These are phyloP conservation scores for Limnephilus auricula DNA, from an alignment of 2,888 invertebrate species.

Conservation along the genomic window DNA sequence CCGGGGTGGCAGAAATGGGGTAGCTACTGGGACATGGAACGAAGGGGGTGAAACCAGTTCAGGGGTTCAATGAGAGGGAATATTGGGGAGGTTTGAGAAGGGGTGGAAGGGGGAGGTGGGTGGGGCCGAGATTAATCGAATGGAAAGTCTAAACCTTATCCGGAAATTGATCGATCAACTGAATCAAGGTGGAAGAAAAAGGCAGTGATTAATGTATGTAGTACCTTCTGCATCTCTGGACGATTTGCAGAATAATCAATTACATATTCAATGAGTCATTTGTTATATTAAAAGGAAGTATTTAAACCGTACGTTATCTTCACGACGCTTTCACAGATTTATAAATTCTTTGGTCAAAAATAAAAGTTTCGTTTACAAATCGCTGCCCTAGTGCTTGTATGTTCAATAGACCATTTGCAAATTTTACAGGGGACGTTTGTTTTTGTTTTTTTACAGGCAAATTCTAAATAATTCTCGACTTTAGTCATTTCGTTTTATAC, in stretches of 20 bases:
- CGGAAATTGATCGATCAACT: slow-evolving; percentile 30
- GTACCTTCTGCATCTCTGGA: slow-evolving; percentile 13
- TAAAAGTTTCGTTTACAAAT: neutral
- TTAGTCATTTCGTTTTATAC: too few species aligned
- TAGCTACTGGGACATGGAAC: neutral
- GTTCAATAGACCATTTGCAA: too few species aligned
- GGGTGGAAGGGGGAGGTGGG: neutral
- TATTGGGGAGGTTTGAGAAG: neutral
- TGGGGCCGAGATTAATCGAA: slow-evolving; percentile 22
- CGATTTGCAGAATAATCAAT: neutral
- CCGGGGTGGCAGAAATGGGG: neutral
- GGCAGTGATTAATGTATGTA: slow-evolving; percentile 17
- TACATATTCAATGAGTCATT: neutral
- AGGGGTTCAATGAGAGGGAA: neutral
- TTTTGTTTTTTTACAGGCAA: too few species aligned
- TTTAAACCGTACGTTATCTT: neutral
- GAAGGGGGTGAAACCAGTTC: neutral
- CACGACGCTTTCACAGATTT: neutral
- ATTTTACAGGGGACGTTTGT: too few species aligned
- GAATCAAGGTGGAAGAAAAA: neutral
- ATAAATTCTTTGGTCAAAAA: neutral
- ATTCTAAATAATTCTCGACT: too few species aligned
- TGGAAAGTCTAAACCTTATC: slow-evolving; percentile 35
- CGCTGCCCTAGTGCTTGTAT: too few species aligned
- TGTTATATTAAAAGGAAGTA: neutral